Conservation (phyloP, 2,888 invertebrate genomes). For the Oxytorus armatus region DNA sequence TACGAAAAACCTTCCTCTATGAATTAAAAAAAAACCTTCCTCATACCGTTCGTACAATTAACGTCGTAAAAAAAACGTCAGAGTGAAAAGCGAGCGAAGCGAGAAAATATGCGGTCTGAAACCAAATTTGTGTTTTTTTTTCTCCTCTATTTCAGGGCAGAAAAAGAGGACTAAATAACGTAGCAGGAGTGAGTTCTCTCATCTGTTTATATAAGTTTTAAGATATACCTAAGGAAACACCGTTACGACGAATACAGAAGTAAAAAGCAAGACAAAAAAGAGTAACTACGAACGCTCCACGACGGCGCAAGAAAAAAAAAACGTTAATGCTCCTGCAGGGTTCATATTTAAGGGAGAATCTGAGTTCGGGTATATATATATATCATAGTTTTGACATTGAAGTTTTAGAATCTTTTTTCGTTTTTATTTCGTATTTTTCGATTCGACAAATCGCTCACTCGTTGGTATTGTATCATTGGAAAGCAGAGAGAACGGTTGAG, state of each 20-base stretch:
- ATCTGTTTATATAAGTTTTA: conserved; percentile 80
- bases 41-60: conserved; percentile 57
- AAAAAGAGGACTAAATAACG: conserved; percentile 80
- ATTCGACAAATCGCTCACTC: conserved; percentile 44
- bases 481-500: conserved; percentile 30
- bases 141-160: conserved; percentile 77
- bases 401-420: conserved; percentile 7
- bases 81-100: conserved; percentile 23
- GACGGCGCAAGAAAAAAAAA: conserved; percentile 13
- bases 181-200: conserved; percentile 76
- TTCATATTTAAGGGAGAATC: conserved; percentile 54
- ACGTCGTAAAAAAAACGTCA: conserved; percentile 22
- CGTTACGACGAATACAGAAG: conserved; percentile 35
- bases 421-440: conserved; percentile 30
- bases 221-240: conserved; percentile 70
- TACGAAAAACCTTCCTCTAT: no score
- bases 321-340: conserved; percentile 33
- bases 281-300: conserved; percentile 19
- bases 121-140: conserved; percentile 46
- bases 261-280: conserved; percentile 11
- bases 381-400: conserved; percentile 26
- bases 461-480: conserved; percentile 38
- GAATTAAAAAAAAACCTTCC: conserved; percentile 46
- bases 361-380: conserved; percentile 23
- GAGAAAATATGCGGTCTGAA: conserved; percentile 36